A percentile compares a stretch with the other conserved stretches of the same genome.
Evolutionary conservation across 2,113 vertebrate species (phyloP).

Genomic region (Pterocles orientalis): DNA sequence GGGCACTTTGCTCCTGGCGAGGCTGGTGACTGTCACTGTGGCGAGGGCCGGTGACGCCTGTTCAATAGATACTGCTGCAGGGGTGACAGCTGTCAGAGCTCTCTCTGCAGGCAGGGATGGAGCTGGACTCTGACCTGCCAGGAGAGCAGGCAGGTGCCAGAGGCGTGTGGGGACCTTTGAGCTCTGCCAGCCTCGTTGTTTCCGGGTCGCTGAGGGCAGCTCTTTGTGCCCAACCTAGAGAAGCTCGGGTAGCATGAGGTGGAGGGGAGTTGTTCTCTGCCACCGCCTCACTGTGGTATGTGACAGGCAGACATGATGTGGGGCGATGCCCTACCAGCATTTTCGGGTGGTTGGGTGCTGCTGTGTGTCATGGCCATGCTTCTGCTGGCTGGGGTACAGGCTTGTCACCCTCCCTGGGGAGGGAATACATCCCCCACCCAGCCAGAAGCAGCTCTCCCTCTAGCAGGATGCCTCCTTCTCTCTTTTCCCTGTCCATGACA

Average conservation of each 20-base stretch:
- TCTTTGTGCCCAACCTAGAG: not conserved
- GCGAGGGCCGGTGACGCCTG: accelerated
- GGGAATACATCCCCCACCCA: too few species aligned
- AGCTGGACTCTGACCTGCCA: constrained; percentile 22
- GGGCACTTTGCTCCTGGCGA: not conserved
- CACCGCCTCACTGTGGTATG: not conserved
- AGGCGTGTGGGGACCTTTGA: not conserved
- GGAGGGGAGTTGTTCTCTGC: not conserved
- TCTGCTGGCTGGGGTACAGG: not conserved
- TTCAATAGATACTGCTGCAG: accelerated
- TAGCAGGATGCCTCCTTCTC: not conserved
- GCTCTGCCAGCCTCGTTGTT: not conserved
- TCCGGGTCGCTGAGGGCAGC: not conserved
- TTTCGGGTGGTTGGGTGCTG: not conserved
- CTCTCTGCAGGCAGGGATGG: not conserved
- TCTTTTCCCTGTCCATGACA: accelerated
- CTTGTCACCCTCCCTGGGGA: not conserved
- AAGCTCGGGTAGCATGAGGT: not conserved
- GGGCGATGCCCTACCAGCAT: not conserved
- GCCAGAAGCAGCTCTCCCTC: not conserved
- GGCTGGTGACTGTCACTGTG: accelerated
- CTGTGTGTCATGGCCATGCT: not conserved
- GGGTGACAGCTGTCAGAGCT: not conserved
- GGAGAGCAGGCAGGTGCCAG: not conserved
- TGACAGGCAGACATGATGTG: accelerated